Evolutionary conservation across 2,888 invertebrate species (phyloP).

Genomic region (Nomada hirtipes): DNA sequence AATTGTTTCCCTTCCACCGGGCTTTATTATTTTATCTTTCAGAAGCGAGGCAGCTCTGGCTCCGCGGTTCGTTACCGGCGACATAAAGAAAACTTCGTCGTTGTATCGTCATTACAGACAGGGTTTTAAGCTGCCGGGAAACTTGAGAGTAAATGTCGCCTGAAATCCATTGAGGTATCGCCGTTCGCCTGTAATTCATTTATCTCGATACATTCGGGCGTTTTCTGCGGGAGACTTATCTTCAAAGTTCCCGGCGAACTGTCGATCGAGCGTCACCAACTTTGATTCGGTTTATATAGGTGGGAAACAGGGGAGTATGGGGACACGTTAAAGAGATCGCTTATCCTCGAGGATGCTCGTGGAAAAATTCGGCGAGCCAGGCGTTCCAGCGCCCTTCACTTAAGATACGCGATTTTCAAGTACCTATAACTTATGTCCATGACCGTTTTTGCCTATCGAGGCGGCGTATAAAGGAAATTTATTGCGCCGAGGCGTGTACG

Average conservation of each 20-base stretch:
- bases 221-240: neutral
- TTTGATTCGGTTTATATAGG: slow-evolving; percentile 2
- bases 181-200: neutral
- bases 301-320: neutral
- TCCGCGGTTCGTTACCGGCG: neutral
- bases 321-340: slow-evolving; percentile 11
- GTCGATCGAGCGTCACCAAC: slow-evolving; percentile 28
- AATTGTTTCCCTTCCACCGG: slow-evolving; percentile 44
- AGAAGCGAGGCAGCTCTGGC: slow-evolving; percentile 11
- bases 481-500: slow-evolving; percentile 74
- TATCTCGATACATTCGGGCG: neutral
- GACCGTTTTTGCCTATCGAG: slow-evolving; percentile 78
- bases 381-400: slow-evolving; percentile 37
- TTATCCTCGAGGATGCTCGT: slow-evolving; percentile 20
- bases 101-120: slow-evolving; percentile 25
- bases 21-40: slow-evolving; percentile 34
- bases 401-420: slow-evolving; percentile 75
- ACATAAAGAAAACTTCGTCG: neutral
- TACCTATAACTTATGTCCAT: slow-evolving; percentile 76
- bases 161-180: neutral
- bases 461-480: slow-evolving; percentile 78
- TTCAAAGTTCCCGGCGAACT: neutral
- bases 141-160: slow-evolving; percentile 35
- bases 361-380: slow-evolving; percentile 61
- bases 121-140: slow-evolving; percentile 23